Conservation (phyloP, 2,888 invertebrate species). For the Gryllus longicercus region DNA sequence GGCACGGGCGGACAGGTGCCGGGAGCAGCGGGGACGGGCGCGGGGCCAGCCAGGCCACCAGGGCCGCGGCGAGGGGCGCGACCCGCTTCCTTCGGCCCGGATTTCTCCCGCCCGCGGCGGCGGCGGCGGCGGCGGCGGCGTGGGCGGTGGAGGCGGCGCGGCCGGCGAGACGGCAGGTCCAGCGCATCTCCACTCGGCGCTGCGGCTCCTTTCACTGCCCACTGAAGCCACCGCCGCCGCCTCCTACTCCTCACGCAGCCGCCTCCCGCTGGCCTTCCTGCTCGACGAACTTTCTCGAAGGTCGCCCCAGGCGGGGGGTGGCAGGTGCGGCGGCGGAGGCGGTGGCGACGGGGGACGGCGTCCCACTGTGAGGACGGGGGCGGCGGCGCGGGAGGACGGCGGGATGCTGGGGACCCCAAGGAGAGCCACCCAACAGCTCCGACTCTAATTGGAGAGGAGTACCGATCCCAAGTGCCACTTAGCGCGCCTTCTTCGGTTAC, state of each 20-base stretch:
- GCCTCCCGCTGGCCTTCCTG: constrained; percentile 7
- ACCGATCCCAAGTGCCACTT: no score
- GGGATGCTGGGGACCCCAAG: not conserved
- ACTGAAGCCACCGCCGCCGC: not conserved
- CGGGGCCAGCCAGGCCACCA: not conserved
- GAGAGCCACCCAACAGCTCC: not conserved
- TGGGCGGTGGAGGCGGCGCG: not conserved
- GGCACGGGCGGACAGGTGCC: not conserved
- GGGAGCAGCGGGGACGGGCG: not conserved
- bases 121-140: not conserved
- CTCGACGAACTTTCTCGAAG: constrained; percentile 8
- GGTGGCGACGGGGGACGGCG: not conserved
- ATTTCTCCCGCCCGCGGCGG: not conserved
- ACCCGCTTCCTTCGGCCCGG: constrained; percentile 11
- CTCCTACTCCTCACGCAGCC: not conserved
- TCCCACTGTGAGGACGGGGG: not conserved
- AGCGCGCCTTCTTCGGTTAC: no score
- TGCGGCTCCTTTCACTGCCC: not conserved
- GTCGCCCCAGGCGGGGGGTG: not conserved
- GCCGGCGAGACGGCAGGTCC: not conserved
- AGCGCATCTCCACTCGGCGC: not conserved
- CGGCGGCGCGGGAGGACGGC: not conserved
- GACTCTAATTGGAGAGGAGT: no score
- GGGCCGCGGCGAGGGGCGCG: not conserved
- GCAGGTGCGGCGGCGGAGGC: not conserved